Evolutionary conservation across 2,888 invertebrate species (phyloP), one percentile per base, ranked within the genome.

Genomic region (Acronicta psi): DNA sequence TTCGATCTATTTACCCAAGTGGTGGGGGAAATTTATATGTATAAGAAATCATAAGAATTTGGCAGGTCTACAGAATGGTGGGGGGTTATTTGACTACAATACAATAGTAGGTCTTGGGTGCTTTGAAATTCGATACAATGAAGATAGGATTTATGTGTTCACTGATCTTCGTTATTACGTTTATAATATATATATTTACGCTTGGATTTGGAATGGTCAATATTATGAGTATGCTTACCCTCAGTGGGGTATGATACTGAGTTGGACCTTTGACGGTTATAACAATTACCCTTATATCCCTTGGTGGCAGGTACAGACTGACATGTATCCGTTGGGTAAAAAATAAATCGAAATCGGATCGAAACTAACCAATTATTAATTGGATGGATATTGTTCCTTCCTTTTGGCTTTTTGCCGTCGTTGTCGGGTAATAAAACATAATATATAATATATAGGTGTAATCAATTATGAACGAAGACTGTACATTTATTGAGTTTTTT

Each of bases 161-260:
- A 90, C 90, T 0, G 90, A 91, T 51, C 7, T 89, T 0, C 75
- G 90, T 4, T 90, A 86, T 29, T 91, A 91, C 34, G 16, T 66
- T 0, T 53, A 66, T 1, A 54, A 55, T 20, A 80, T 90, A 2
- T 18, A 73, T 0, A 47, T 65, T 0, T 64, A 71, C 1, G 81
- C 77, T 0, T 43, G 77, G 5, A 55, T 88, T 4, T 46, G 16
- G 0, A 59, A 69, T 0, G 86, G 83, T 0, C 71, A 80, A 10
- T 90, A 90, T 50, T 90, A 90, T 31, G 89, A 90, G 54, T 90
- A 89, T 20, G 88, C 89, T 0, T 89, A 88, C 36, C 86, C 89
- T 0, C 82, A 89, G 13, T 90, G 85, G 85, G 59, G 77, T 10
- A 45, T 75, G 0, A 3, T 0, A 0, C 11, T 59, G 0, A 52